Evolutionary conservation across 2,888 invertebrate genomes (phyloP).

Genomic region (Cheilosia pagana): DNA sequence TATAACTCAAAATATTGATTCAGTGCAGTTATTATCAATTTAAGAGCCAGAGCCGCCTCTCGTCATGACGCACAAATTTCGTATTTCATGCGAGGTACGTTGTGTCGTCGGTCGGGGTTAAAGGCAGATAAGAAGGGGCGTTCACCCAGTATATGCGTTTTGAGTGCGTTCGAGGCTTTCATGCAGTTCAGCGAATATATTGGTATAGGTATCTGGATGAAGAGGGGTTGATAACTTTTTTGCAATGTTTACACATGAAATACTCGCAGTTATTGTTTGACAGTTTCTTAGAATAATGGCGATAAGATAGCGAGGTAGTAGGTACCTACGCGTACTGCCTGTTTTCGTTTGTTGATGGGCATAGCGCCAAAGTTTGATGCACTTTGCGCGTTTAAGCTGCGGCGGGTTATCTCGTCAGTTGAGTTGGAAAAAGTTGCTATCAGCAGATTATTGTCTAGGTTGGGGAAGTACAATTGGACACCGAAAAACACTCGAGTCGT

Average conservation of each 20-base stretch:
- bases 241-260: conserved; percentile 46
- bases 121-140: conserved; percentile 45
- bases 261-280: conserved; percentile 49
- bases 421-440: not conserved
- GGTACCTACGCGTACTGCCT: not conserved
- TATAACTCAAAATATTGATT: conserved; percentile 57
- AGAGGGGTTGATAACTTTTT: conserved; percentile 54
- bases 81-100: not conserved
- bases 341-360: conserved; percentile 26
- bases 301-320: conserved; percentile 38
- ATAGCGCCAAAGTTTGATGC: conserved; percentile 22
- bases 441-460: conserved; percentile 13
- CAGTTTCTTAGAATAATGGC: conserved; percentile 43
- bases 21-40: conserved; percentile 42
- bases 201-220: conserved; percentile 21
- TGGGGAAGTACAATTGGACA: not conserved
- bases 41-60: conserved; percentile 11
- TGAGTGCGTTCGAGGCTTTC: conserved; percentile 40
- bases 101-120: conserved; percentile 19
- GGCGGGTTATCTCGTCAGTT: conserved; percentile 4
- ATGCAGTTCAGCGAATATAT: not conserved
- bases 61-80: conserved; percentile 37
- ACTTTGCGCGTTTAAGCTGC: conserved; percentile 16
- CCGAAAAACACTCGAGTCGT: not conserved
- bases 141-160: conserved; percentile 34